Percentiles rank a stretch among this genome's conserved stretches.
Evolutionary conservation across 2,113 vertebrate genomes (phyloP).

Genomic region (Gorilla gorilla): DNA sequence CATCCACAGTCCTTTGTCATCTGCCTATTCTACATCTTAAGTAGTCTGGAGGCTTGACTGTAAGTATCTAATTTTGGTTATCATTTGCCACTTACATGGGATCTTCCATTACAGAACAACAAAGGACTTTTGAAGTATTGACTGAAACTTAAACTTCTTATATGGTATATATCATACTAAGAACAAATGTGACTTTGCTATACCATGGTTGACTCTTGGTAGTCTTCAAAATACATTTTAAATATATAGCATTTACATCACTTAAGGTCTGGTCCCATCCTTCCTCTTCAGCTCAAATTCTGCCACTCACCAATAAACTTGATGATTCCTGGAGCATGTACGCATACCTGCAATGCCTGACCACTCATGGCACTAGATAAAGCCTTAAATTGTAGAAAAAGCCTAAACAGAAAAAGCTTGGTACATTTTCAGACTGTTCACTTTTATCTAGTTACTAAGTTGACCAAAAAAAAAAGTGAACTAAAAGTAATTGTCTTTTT

Average conservation of each 20-base stretch:
- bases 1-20: accelerated
- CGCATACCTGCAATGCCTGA: neutral
- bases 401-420: neutral
- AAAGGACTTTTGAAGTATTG: neutral
- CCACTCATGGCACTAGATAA: neutral
- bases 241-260: neutral
- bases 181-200: neutral
- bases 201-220: neutral
- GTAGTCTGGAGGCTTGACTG: neutral
- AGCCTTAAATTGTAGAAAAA: neutral
- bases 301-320: neutral
- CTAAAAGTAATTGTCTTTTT: neutral
- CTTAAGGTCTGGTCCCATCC: neutral
- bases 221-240: neutral
- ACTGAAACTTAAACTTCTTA: slow-evolving; percentile 16
- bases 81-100: neutral
- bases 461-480: neutral
- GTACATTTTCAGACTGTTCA: neutral
- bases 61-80: neutral
- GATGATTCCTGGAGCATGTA: neutral
- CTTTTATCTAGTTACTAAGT: neutral
- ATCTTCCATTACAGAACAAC: neutral
- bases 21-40: neutral
- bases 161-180: neutral
- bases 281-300: neutral